Conservation (phyloP, 2,888 invertebrate genomes). For the Lacanobia wlatinum region DNA sequence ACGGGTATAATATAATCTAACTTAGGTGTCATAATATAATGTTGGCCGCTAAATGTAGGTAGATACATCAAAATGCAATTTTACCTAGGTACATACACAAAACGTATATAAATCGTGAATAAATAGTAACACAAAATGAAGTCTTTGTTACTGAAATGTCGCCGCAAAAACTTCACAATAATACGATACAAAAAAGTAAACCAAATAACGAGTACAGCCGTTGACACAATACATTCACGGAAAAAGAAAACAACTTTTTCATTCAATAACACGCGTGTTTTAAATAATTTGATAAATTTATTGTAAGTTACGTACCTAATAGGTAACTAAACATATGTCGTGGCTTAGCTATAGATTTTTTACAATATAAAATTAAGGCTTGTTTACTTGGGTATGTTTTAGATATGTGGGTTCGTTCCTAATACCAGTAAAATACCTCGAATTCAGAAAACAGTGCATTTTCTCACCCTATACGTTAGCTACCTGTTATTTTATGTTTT, state of each 20-base stretch:
- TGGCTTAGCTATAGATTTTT: not conserved
- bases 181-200: slow-evolving; percentile 36
- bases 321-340: not conserved
- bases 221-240: slow-evolving; percentile 10
- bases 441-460: slow-evolving; percentile 38
- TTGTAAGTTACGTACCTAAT: not conserved
- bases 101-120: slow-evolving; percentile 5
- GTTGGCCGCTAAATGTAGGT: no score
- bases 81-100: not conserved
- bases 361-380: not conserved
- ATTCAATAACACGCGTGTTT: slow-evolving; percentile 8
- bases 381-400: no score
- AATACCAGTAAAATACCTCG: slow-evolving; percentile 5
- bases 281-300: not conserved
- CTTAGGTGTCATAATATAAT: no score
- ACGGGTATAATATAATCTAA: no score
- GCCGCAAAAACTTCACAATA: slow-evolving; percentile 36
- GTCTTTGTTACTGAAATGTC: slow-evolving; percentile 38
- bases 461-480: slow-evolving; percentile 48
- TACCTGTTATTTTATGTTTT: slow-evolving; percentile 54
- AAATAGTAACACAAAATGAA: slow-evolving; percentile 10
- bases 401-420: not conserved
- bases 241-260: no score
- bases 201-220: slow-evolving; percentile 39
- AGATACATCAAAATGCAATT: not conserved